Evolutionary conservation across 2,888 invertebrate species (phyloP).

Genomic region (Cantharis nigra): DNA sequence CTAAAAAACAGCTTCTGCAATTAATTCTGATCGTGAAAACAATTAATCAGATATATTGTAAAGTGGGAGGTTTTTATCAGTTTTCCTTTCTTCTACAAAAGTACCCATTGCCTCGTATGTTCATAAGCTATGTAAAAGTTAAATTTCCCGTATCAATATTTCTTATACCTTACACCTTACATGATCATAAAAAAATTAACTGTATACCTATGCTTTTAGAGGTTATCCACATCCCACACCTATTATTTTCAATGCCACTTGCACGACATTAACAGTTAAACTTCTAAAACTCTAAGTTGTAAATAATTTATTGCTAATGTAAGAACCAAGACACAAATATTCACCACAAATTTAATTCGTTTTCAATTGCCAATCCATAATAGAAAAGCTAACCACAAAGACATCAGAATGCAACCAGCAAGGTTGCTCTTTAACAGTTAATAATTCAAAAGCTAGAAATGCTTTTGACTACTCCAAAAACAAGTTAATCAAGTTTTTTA

Average conservation of each 20-base stretch:
- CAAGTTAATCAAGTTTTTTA: neutral
- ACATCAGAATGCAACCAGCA: neutral
- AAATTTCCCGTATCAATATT: neutral
- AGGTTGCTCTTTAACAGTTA: neutral
- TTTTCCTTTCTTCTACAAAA: neutral
- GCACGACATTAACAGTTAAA: constrained; percentile 15
- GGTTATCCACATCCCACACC: constrained; percentile 23
- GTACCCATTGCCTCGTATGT: no score
- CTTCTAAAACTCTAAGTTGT: neutral
- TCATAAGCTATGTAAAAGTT: neutral
- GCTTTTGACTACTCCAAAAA: neutral
- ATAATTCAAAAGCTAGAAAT: neutral
- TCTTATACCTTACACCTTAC: neutral
- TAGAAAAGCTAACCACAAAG: neutral
- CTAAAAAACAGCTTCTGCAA: neutral
- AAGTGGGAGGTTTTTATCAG: neutral
- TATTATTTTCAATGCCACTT: constrained; percentile 20
- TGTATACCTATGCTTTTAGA: constrained; percentile 9
- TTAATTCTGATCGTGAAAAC: neutral
- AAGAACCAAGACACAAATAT: neutral
- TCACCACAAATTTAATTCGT: neutral
- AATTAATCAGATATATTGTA: neutral
- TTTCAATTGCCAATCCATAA: neutral
- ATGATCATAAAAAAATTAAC: constrained; percentile 2
- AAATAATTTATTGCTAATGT: neutral